A percentile compares a stretch with the other conserved stretches of the same genome.
These are phyloP conservation scores for Bombus haemorrhoidalis DNA, from an alignment of 1,140 invertebrate genomes.

Conservation along the genomic window DNA sequence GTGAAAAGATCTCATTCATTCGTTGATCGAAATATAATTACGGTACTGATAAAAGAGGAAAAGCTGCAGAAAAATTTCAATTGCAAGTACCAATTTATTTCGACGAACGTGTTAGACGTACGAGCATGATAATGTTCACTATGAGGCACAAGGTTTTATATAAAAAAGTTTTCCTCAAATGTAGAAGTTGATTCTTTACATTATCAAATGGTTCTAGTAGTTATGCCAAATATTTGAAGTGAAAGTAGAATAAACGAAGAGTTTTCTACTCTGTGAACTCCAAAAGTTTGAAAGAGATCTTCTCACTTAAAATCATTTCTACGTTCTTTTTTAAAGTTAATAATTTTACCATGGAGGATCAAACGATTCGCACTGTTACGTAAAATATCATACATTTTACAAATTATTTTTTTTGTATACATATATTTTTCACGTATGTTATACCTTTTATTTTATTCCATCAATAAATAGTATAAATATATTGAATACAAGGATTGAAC, in stretches of 20 bases:
- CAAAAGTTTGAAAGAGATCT: too few relatives aligned
- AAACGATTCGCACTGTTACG: background rate
- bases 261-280: background rate
- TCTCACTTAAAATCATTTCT: background rate
- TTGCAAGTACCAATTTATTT: background rate
- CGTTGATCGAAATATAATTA: background rate
- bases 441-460: too few relatives aligned
- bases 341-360: too few relatives aligned
- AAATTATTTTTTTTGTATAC: background rate
- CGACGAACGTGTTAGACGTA: background rate
- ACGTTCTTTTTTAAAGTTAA: background rate
- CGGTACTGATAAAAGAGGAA: background rate
- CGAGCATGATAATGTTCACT: background rate
- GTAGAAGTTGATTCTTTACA: background rate
- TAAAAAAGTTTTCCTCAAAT: background rate
- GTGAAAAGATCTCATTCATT: background rate
- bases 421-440: background rate
- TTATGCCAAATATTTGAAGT: conserved; percentile 34
- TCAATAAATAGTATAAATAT: too few relatives aligned
- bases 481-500: too few relatives aligned
- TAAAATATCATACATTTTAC: background rate
- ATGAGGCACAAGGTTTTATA: background rate
- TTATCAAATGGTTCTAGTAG: background rate
- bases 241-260: conserved; percentile 35
- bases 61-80: background rate